Conservation (phyloP, 1,140 invertebrate genomes). For the Macrostomum lignano region DNA sequence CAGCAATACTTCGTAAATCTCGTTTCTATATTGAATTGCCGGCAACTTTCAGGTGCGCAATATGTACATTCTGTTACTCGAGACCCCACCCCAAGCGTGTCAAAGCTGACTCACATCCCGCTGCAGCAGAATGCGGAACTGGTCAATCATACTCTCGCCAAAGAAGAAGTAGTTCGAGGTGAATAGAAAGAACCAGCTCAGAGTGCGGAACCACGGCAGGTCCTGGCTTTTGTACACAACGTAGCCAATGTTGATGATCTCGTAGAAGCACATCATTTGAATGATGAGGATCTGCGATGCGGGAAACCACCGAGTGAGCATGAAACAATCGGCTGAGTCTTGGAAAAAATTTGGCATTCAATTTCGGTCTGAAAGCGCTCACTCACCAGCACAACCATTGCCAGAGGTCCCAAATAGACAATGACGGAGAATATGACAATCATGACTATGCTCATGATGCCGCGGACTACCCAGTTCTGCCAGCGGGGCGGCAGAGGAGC, state of each 20-base stretch:
- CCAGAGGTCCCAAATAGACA: constrained; percentile 73
- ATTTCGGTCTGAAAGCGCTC: constrained; percentile 11
- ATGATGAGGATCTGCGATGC: constrained; percentile 51
- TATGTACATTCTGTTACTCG: too few relatives aligned
- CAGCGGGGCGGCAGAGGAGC: constrained; percentile 39
- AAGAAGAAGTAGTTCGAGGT: constrained; percentile 98
- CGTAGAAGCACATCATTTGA: constrained; percentile 97
- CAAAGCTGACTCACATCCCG: constrained; percentile 20
- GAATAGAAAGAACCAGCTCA: constrained; percentile 94
- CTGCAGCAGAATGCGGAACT: constrained; percentile 71
- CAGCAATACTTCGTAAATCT: too few relatives aligned
- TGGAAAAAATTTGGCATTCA: too few relatives aligned
- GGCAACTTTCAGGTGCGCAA: too few relatives aligned
- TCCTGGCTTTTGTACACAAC: constrained; percentile 87
- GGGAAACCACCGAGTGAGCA: too few relatives aligned
- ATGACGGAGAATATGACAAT: constrained; percentile 70
- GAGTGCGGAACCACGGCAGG: constrained; percentile 84
- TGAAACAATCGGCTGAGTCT: too few relatives aligned
- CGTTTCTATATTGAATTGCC: too few relatives aligned
- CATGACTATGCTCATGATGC: constrained; percentile 86
- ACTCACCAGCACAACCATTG: constrained; percentile 73
- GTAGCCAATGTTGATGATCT: constrained; percentile 97
- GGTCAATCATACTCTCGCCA: constrained; percentile 82
- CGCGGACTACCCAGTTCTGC: constrained; percentile 87
- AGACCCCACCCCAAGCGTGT: too few relatives aligned